phyloP scores from a whole-genome alignment of 2,888 invertebrate genomes.

The Folsomia candida region DNA sequence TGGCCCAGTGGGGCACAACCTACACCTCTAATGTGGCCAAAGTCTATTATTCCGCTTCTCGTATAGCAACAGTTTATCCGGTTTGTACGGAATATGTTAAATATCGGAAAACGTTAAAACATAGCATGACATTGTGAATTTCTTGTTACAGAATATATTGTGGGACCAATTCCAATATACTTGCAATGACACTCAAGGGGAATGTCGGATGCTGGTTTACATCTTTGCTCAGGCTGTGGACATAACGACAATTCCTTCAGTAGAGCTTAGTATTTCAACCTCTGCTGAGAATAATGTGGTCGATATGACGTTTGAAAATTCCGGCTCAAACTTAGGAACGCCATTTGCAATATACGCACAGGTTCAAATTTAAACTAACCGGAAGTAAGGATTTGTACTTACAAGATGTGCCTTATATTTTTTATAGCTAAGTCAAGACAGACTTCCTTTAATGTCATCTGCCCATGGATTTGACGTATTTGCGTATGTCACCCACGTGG shows the following conservation, averaged over 20 bases:
- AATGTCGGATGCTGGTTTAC: not conserved
- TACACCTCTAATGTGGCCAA: too few relatives aligned
- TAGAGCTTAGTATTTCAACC: slow-evolving; percentile 6
- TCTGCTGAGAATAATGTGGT: slow-evolving; percentile 4
- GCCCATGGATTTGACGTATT: not conserved
- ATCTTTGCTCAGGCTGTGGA: not conserved
- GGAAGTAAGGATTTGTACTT: not conserved
- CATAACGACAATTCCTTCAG: too few relatives aligned
- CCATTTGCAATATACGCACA: slow-evolving; percentile 23
- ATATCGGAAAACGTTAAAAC: too few relatives aligned
- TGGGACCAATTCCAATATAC: not conserved
- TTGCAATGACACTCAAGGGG: not conserved
- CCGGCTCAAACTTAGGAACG: not conserved
- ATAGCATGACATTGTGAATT: too few relatives aligned
- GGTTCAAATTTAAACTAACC: not conserved
- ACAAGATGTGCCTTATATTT: too few relatives aligned
- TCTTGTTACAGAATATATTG: not conserved
- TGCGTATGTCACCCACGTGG: not conserved
- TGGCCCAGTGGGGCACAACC: not conserved
- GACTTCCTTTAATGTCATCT: not conserved
- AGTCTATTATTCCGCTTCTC: too few relatives aligned
- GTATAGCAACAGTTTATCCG: too few relatives aligned
- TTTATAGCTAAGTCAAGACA: slow-evolving; percentile 16
- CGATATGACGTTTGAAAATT: not conserved
- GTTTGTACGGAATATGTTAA: too few relatives aligned